Conservation (phyloP, 2,797 vertebrate species). For the Arctocebus calabarensis region DNA sequence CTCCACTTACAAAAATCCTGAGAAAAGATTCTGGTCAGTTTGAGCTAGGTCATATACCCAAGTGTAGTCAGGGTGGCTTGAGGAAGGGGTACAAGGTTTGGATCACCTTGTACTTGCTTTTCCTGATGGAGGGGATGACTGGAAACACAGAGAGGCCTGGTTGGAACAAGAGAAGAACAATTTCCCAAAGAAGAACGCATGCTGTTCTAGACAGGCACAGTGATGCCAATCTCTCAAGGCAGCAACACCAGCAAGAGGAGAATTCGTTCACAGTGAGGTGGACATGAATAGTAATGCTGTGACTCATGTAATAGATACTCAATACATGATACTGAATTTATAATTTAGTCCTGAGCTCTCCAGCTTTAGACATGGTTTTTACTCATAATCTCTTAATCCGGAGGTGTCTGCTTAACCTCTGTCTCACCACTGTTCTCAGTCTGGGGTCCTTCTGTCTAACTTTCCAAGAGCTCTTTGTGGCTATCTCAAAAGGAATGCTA, state of each 20-base stretch:
- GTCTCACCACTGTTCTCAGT: background rate
- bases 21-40: background rate
- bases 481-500: background rate
- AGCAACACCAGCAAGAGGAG: background rate
- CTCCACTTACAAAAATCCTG: background rate
- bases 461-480: background rate
- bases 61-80: background rate
- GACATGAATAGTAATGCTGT: background rate
- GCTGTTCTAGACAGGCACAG: background rate
- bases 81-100: background rate
- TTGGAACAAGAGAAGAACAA: background rate
- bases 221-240: background rate
- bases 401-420: background rate
- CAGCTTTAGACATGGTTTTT: background rate
- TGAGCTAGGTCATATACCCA: background rate
- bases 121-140: background rate
- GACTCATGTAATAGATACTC: background rate
- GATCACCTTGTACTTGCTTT: background rate
- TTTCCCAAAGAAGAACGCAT: background rate
- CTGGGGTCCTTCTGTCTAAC: background rate
- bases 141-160: background rate
- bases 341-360: background rate
- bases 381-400: background rate
- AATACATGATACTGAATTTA: background rate
- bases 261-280: background rate